Base-by-base conservation (phyloP, 92 coral and sea anemone species). In the Chrysogorgia sp. region DNA sequence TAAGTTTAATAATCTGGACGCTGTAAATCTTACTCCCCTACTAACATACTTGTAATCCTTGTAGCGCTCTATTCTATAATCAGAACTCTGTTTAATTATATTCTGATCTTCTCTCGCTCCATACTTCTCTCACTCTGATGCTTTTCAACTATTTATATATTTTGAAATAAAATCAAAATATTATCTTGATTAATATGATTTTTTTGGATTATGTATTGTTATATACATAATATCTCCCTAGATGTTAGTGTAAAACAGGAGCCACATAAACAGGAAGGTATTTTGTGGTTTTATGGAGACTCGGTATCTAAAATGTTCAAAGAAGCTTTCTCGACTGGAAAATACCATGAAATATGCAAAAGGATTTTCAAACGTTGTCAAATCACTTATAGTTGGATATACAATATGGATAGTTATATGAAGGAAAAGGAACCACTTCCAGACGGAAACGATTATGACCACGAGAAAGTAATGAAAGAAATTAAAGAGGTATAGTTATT, bases 401-500 rank as follows among this genome's bases (percentile, higher is more conserved):
- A 93, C 67, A 90, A 84, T 48, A 91, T 89, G 92, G 57, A 24
- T 10, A 90, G 88, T 28, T 92, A 92, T 91, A 82, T 93, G 88
- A 92, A 96, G 63, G 88, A 89, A 53, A 85, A 86, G 76, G 96
- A 91, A 58, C 97, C 96, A 12, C 34, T 50, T 50, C 90, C 96
- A 15, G 88, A 93, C 72, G 92, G 85, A 30, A 63, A 71, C 45
- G 96, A 93, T 75, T 93, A 86, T 76, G 93, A 93, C 41, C 96
- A 84, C 63, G 77, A 91, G 30, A 87, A 86, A 67, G 97, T 93
- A 0, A 59, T 93, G 34, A 50, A 40, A 65, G 97, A 93, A 78
- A 84, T 93, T 34, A 91, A 84, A 66, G 75, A 86, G 93, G 96
- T 91, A 81, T 55, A 58, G 40, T 47, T 22, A 5, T 53, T 28